Base-by-base conservation (phyloP, 2,888 invertebrate genomes). In the Tetragonisca angustula region DNA sequence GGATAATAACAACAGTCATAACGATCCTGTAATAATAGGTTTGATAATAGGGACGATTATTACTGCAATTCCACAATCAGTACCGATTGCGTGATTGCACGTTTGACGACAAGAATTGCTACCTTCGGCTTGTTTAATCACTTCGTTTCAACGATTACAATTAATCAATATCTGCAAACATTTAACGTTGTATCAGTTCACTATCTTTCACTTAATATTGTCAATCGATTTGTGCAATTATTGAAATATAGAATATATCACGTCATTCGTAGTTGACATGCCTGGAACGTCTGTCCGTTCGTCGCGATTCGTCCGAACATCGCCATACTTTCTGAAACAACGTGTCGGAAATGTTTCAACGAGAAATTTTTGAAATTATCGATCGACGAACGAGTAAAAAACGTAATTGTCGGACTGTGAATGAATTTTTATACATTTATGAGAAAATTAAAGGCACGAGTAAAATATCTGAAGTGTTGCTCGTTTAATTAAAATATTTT, bases 311-410 rank as follows among this genome's bases (percentile, higher is more conserved):
- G 27, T 27, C 27, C 27, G 15, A 59, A 13, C n/a, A 59, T 59
- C n/a, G 56, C 24, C 24, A 59, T n/a, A n/a, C 15, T 59, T 15
- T n/a, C 13, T 15, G n/a, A 24, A n/a, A 59, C 24, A 59, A n/a
- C 56, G n/a, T 15, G 56, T 59, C 15, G n/a, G 56, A 59, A 56
- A 56, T 56, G n/a, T n/a, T n/a, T 56, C 15, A n/a, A n/a, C n/a
- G 56, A 56, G 56, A n/a, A 59, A 59, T 59, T 59, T 59, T n/a
- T 59, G 56, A n/a, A n/a, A n/a, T n/a, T 59, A 59, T 59, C 56
- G n/a, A 59, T 15, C 24, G 21, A n/a, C n/a, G 56, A 56, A n/a
- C n/a, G 15, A 56, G 11, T n/a, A 59, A n/a, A 24, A n/a, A 59
- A 24, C 24, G 56, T 59, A 59, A 59, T 59, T 59, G 24, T 15